These are phyloP conservation scores for Camponotus fellah DNA, from an alignment of 2,888 invertebrate species.

Conservation along the genomic window DNA sequence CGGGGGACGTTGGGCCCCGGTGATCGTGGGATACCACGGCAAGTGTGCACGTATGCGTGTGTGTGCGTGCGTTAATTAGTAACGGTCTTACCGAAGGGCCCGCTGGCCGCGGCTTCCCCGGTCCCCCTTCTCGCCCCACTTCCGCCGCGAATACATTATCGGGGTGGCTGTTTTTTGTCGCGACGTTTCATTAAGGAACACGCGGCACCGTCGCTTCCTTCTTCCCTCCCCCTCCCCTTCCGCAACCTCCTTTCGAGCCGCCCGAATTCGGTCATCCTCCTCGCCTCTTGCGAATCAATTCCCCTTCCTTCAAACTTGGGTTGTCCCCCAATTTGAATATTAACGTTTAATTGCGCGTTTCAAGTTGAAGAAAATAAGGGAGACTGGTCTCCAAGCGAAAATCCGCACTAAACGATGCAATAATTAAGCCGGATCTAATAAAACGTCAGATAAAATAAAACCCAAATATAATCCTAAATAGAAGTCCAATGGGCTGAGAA, in stretches of 20 bases:
- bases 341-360: not conserved
- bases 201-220: conserved; percentile 61
- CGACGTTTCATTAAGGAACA: conserved; percentile 80
- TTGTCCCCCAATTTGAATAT: not conserved
- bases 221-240: not conserved
- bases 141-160: conserved; percentile 84
- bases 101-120: conserved; percentile 71
- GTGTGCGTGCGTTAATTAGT: conserved; percentile 81
- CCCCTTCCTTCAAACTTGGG: too few species aligned
- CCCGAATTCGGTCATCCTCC: conserved; percentile 17
- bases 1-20: conserved; percentile 45
- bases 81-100: conserved; percentile 77
- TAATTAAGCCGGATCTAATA: too few species aligned
- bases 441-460: too few species aligned
- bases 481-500: not conserved
- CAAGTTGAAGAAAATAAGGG: not conserved
- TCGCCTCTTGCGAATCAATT: not conserved
- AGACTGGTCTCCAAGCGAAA: not conserved
- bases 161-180: conserved; percentile 78
- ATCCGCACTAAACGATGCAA: not conserved
- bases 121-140: conserved; percentile 77
- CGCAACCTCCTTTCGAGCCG: conserved; percentile 8
- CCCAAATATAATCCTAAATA: too few species aligned
- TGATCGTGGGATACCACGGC: conserved; percentile 58
- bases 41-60: conserved; percentile 67